phyloP scores from a whole-genome alignment of 30 jellyfish, hydroid and myxozoan species.

The Hydractinia echinata region DNA sequence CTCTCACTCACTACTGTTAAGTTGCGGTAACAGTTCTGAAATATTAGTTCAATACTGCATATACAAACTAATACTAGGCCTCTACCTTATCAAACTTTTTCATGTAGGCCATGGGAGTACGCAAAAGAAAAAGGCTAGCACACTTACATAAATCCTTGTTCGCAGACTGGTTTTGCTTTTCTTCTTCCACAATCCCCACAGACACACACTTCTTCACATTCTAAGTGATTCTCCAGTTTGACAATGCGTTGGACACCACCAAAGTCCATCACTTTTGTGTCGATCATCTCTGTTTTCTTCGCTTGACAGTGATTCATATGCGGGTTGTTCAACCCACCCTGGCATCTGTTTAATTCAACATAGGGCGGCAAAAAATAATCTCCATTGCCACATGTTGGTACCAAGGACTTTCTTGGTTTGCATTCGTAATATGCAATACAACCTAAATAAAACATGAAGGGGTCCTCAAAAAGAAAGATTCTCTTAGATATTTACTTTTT shows the following conservation, averaged over 20 bases:
- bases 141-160: constrained; percentile 11
- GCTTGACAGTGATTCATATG: constrained; percentile 7
- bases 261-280: neutral
- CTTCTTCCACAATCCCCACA: neutral
- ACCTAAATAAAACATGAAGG: too few species aligned
- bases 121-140: neutral
- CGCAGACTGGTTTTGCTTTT: neutral
- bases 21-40: too few species aligned
- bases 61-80: too few species aligned
- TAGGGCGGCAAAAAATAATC: neutral
- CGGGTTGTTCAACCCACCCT: constrained; percentile 4
- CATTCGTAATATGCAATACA: neutral
- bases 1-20: too few species aligned
- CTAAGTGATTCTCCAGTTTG: neutral
- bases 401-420: constrained; percentile 4
- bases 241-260: neutral
- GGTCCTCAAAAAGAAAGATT: too few species aligned
- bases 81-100: neutral
- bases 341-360: neutral
- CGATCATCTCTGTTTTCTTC: neutral
- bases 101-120: neutral
- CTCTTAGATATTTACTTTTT: too few species aligned
- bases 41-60: too few species aligned
- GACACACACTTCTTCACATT: neutral
- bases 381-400: neutral